phyloP scores from a whole-genome alignment of 2,797 vertebrate genomes.

The Lerista edwardsae region DNA sequence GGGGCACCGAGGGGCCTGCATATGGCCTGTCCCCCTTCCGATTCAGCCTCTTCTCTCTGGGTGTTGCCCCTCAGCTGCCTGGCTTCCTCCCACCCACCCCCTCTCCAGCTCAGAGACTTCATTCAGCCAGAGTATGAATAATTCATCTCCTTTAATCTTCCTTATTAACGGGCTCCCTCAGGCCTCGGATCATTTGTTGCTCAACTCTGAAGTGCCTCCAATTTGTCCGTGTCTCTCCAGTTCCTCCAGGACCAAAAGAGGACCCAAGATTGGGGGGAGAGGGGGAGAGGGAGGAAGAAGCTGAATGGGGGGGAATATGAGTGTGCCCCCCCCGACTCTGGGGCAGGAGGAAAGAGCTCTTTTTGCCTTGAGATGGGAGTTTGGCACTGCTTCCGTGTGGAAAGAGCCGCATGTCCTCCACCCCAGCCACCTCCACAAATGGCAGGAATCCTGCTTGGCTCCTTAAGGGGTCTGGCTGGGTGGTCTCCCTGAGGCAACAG shows the following conservation, averaged over 20 bases:
- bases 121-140: constrained; percentile 27
- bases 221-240: constrained; percentile 5
- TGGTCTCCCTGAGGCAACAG: not conserved
- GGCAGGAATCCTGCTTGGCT: not conserved
- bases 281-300: not conserved
- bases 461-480: not conserved
- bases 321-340: not conserved
- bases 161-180: constrained; percentile 37
- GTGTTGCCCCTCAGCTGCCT: not conserved
- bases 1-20: not conserved
- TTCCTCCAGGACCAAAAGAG: not conserved
- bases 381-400: not conserved
- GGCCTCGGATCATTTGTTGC: constrained; percentile 21
- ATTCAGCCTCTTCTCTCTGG: not conserved
- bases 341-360: not conserved
- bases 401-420: not conserved
- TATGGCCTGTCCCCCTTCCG: not conserved
- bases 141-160: constrained; percentile 39
- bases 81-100: not conserved
- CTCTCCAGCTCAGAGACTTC: constrained; percentile 16
- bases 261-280: constrained; percentile 10
- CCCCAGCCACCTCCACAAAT: not conserved
- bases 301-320: not conserved
- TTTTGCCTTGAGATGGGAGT: not conserved
- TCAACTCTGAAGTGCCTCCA: constrained; percentile 15